Conservation (phyloP, 2,888 invertebrate genomes). For the Unio pictorum region DNA sequence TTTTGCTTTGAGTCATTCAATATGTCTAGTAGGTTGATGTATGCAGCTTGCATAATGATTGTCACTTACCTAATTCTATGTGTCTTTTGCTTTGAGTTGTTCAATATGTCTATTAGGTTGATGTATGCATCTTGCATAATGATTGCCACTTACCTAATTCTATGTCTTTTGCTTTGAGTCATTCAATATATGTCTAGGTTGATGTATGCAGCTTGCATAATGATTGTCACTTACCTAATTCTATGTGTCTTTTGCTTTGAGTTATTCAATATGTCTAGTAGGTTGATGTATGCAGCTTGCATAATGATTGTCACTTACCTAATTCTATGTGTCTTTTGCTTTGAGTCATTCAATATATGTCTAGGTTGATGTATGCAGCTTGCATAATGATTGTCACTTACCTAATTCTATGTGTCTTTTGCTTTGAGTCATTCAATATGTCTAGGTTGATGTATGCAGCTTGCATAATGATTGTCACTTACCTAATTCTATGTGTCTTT, state of each 20-base stretch:
- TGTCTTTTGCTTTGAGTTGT: constrained; percentile 53
- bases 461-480: too few species aligned
- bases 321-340: constrained; percentile 59
- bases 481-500: constrained; percentile 65
- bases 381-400: constrained; percentile 10
- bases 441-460: constrained; percentile 63
- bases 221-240: constrained; percentile 50
- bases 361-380: constrained; percentile 61
- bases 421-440: constrained; percentile 51
- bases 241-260: constrained; percentile 56
- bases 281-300: constrained; percentile 56
- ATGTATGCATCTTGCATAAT: constrained; percentile 51
- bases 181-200: constrained; percentile 54
- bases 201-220: constrained; percentile 51
- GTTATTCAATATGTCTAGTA: constrained; percentile 58
- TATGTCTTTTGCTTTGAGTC: constrained; percentile 55
- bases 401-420: constrained; percentile 65
- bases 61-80: constrained; percentile 60
- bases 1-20: constrained; percentile 55
- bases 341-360: constrained; percentile 53
- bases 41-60: constrained; percentile 37
- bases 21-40: constrained; percentile 57
- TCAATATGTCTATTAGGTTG: constrained; percentile 54
- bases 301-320: constrained; percentile 41
- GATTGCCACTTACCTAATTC: constrained; percentile 53